Base-by-base conservation (phyloP, 92 coral and sea anemone genomes). In the Zoanthus solanderi region DNA sequence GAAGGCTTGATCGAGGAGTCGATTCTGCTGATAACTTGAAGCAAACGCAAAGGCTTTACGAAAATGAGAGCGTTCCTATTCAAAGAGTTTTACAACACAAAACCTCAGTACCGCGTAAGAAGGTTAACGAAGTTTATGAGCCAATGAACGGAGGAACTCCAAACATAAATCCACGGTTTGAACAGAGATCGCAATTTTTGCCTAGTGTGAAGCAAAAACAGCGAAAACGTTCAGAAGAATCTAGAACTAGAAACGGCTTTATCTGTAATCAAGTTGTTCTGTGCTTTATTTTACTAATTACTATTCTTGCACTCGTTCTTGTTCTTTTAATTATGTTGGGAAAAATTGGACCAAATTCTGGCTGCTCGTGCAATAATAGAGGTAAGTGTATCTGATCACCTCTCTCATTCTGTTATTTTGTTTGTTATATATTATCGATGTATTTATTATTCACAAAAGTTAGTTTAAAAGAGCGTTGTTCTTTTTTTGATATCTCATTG, bases 261-360 rank as follows among this genome's bases (percentile, higher is more conserved):
- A 75, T 89, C 63, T 13, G 89, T 1, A 79, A 87, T 72, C 92
- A 90, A 15, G 34, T 92, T 32, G 71, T 94, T 34, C 54, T 94
- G 60, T 83, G 89, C 83, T 84, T 87, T 28, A 94, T 94, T 69
- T 90, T 94, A 53, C 12, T 94, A 18, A 75, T 94, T 15, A 91
- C 98, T 3, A 47, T 92, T 42, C 23, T 76, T 0, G 91, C 95
- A 10, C 87, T 94, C 7, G 76, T 90, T 15, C 86, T 94, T 28
- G 98, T 94, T 14, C 71, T 92, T 1, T 56, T 94, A 56, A 90
- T 94, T 32, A 90, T 94, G 37, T 54, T 88, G 30, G 98, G 98
- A 6, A 89, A 88, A 76, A 18, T 94, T 53, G 94, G 91, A n/a
- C 91, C 93, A 67, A 68, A 53, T 12, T 9, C 80, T 2, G 29